phyloP scores from a whole-genome alignment of 53 echinoderm and acorn worm species.

The Echinarachnius parma region DNA sequence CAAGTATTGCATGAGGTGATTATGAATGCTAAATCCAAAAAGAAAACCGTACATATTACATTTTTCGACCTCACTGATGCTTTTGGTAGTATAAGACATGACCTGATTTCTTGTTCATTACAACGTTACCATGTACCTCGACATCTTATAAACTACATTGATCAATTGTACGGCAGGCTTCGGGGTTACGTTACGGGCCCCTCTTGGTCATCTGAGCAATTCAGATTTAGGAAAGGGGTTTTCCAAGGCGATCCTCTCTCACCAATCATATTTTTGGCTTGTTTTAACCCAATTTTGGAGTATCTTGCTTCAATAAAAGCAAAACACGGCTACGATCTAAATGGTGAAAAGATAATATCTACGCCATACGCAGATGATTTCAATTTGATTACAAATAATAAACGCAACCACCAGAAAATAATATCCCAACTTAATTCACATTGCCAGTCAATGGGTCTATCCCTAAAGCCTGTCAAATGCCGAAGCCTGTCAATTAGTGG shows the following conservation, averaged over 20 bases:
- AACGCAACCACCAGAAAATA: too few species aligned
- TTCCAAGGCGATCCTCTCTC: conserved; percentile 50
- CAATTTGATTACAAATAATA: too few species aligned
- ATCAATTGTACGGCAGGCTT: not conserved
- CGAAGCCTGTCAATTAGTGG: too few species aligned
- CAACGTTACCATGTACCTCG: conserved; percentile 10
- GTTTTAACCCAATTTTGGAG: conserved; percentile 44
- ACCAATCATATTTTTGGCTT: conserved; percentile 26
- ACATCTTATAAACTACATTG: not conserved
- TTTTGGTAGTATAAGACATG: conserved; percentile 31
- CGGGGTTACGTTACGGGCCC: not conserved
- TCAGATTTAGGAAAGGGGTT: conserved; percentile 22
- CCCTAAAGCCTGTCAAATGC: too few species aligned
- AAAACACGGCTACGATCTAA: too few species aligned
- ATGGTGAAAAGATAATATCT: too few species aligned
- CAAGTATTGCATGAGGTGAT: conserved; percentile 33
- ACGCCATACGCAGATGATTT: too few species aligned
- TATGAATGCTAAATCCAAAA: not conserved
- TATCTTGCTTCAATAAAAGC: not conserved
- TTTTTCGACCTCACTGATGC: conserved; percentile 42
- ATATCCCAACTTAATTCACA: too few species aligned
- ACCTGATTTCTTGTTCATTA: conserved; percentile 4
- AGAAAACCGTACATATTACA: conserved; percentile 5
- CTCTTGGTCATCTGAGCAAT: not conserved
- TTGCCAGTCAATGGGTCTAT: too few species aligned